Evolutionary conservation across 2,888 invertebrate genomes (phyloP), one percentile per base, ranked within the genome.

Genomic region (Agriotes lineatus): DNA sequence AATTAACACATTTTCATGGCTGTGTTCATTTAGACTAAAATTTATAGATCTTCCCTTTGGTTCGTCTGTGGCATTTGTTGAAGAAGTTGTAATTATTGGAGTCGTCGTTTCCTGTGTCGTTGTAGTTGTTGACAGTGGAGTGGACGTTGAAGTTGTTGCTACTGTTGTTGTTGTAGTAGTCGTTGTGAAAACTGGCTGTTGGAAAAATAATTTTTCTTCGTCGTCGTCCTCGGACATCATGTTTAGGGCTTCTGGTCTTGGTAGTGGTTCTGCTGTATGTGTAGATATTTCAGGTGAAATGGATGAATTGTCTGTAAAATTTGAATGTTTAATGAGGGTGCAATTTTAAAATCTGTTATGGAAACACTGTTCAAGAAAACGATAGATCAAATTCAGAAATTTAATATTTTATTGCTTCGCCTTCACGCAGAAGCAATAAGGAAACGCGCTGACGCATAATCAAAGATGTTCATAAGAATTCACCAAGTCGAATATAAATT

Each of bases 1-100:
- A 16, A 68, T 66, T 50, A 83, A 69, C 10, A 78, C 75, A 64
- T 84, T 83, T 10, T 74, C 77, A 19, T 72, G 68, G n/a, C 71
- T 74, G 16, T 78, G 72, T 42, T 81, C 80, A 7, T 77, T 76
- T 19, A 80, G 67, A 1, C 81, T 81, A 57, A 84, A 83, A 73
- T 83, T 83, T 22, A 84, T 73, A 0, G 84, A 82, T 72, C 83
- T 76, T 4, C 81, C 82, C 78, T 81, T 79, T 0, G 78, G 78
- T 69, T 80, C 79, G 67, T 72, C 74, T 7, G 52, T 67, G n/a
- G 42, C 35, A 37, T 62, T 70, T 33, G 54, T 37, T 39, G 61
- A 57, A 14, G 66, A 64, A 35, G 58, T 54, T 57, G 35, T 22
- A 30, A 37, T 12, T 14, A 25, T 12, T n/a, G 35, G 48, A n/a